A percentile compares a stretch with the other conserved stretches of the same genome.
Evolutionary conservation across 2,797 vertebrate species (phyloP).

Genomic region (Anisognathus igniventris): DNA sequence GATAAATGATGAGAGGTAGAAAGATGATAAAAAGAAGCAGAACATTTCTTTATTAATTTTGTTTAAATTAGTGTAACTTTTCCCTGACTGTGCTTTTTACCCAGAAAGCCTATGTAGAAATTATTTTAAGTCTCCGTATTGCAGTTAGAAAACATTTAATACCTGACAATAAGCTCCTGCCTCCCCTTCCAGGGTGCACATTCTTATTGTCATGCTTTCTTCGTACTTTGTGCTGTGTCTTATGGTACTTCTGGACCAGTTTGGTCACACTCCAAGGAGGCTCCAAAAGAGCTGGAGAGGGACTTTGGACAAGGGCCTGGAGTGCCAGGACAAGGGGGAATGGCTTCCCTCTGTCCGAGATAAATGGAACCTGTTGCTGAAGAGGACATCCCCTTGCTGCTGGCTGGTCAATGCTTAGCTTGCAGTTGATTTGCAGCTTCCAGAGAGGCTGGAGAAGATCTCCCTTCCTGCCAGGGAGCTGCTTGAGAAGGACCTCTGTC

Average conservation of each 20-base stretch:
- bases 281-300: neutral
- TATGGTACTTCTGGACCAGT: neutral
- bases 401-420: neutral
- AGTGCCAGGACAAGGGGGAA: neutral
- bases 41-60: constrained; percentile 81
- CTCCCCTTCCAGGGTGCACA: neutral
- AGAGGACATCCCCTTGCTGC: neutral
- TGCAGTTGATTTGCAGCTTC: neutral
- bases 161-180: neutral
- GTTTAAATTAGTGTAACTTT: constrained; percentile 74
- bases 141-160: neutral
- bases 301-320: neutral
- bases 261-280: neutral
- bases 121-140: neutral
- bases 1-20: constrained; percentile 79
- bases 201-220: neutral
- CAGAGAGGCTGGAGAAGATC: neutral
- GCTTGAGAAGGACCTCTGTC: neutral
- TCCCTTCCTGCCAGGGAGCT: neutral
- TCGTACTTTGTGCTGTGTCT: neutral
- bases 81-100: constrained; percentile 36
- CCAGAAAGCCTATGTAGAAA: constrained; percentile 3
- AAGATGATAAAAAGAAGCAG: constrained; percentile 69
- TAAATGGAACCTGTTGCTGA: neutral
- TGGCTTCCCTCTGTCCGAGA: neutral